Evolutionary conservation across 2,797 vertebrate genomes (phyloP).

Genomic region (Zalophus californianus): DNA sequence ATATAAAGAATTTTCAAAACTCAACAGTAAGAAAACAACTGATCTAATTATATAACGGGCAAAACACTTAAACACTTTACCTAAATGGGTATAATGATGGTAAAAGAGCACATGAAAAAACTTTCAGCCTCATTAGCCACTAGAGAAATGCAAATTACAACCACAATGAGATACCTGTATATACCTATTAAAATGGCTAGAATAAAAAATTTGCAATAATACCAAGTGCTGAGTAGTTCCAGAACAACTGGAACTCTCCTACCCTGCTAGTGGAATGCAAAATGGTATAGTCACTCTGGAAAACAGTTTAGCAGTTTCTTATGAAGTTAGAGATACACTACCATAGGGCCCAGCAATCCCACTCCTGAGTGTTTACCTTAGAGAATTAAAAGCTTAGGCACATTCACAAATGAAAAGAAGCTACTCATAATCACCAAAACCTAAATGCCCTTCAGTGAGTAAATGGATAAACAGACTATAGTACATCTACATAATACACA

Average conservation of each 20-base stretch:
- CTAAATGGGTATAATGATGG: neutral
- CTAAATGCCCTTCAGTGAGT: neutral
- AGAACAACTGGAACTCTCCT: neutral
- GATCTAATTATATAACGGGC: neutral
- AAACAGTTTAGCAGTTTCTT: neutral
- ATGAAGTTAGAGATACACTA: neutral
- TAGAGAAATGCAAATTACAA: slow-evolving; percentile 41
- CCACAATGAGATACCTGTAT: neutral
- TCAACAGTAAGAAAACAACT: neutral
- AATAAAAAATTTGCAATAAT: neutral
- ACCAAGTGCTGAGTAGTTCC: neutral
- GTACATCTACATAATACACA: neutral
- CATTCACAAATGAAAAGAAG: neutral
- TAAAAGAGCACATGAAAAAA: neutral
- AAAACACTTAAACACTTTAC: neutral
- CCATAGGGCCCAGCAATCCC: neutral
- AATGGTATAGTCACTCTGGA: neutral
- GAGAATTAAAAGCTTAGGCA: neutral
- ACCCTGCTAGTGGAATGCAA: neutral
- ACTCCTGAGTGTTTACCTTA: neutral
- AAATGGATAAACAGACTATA: neutral
- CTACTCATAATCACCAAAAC: neutral
- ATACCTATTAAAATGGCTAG: neutral
- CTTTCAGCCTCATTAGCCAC: neutral
- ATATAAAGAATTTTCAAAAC: neutral